Conservation (phyloP, 2,888 invertebrate genomes). For the Drosophila borealis region DNA sequence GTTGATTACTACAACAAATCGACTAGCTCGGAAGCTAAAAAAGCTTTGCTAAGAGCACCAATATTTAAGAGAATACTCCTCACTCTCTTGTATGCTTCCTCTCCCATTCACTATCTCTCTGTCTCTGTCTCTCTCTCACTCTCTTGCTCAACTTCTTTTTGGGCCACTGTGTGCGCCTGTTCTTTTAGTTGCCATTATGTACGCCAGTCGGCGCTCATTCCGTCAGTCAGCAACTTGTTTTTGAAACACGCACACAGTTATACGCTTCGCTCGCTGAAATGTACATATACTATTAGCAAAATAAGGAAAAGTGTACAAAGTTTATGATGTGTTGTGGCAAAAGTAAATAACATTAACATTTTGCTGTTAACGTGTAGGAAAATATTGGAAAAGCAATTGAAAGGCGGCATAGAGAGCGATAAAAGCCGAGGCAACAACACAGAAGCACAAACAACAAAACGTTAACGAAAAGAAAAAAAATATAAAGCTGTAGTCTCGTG, state of each 20-base stretch:
- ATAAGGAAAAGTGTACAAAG: conserved; percentile 19
- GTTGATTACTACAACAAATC: conserved; percentile 3
- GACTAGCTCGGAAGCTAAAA: conserved; percentile 18
- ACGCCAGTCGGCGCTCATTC: conserved; percentile 46
- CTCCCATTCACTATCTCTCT: neutral
- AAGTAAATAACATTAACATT: conserved; percentile 46
- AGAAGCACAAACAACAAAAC: conserved; percentile 46
- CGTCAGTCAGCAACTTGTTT: conserved; percentile 71
- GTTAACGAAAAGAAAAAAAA: conserved; percentile 32
- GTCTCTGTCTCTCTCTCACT: conserved; percentile 13
- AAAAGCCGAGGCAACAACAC: conserved; percentile 70
- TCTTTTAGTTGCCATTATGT: conserved; percentile 53
- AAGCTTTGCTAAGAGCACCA: conserved; percentile 37
- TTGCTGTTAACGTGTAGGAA: conserved; percentile 53
- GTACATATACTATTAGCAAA: conserved; percentile 3
- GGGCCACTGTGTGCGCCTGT: conserved; percentile 44
- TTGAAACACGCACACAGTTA: conserved; percentile 45
- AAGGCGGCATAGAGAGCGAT: conserved; percentile 70
- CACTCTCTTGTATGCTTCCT: neutral
- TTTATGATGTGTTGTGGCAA: conserved; percentile 23
- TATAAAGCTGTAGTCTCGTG: conserved; percentile 46
- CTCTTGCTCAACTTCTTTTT: conserved; percentile 58
- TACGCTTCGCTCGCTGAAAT: conserved; percentile 5
- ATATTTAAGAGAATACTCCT: conserved; percentile 37
- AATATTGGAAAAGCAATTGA: conserved; percentile 62